Percentiles rank a stretch among this genome's conserved stretches.
These are phyloP conservation scores for Periparus ater DNA, from an alignment of 2,797 vertebrate species.

Conservation along the genomic window DNA sequence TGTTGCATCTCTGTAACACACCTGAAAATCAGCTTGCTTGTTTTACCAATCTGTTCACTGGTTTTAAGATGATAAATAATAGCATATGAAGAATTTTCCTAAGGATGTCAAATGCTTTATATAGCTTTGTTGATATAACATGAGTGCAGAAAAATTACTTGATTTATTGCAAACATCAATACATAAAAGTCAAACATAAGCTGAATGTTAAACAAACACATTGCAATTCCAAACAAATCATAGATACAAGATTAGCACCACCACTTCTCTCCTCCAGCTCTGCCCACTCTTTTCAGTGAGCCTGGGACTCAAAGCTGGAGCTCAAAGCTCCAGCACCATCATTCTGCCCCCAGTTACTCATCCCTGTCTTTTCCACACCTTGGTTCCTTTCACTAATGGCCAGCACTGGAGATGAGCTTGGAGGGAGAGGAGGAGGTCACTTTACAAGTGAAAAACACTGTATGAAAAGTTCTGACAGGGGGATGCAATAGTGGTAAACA, in stretches of 20 bases:
- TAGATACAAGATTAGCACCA: not conserved
- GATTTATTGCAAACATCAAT: slow-evolving; percentile 35
- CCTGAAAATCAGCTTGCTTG: not conserved
- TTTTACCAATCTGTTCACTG: not conserved
- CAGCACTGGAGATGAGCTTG: not conserved
- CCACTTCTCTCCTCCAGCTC: not conserved
- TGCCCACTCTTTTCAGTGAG: not conserved
- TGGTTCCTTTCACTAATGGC: not conserved
- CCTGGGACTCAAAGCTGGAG: not conserved
- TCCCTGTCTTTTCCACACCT: not conserved
- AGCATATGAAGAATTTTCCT: not conserved
- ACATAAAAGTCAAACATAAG: slow-evolving; percentile 28
- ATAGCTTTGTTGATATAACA: slow-evolving; percentile 17
- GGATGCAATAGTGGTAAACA: not conserved
- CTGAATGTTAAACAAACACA: not conserved
- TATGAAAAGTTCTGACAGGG: not conserved
- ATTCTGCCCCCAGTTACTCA: not conserved
- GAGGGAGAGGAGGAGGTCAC: not conserved
- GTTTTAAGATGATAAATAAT: slow-evolving; percentile 10
- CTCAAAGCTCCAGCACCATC: not conserved
- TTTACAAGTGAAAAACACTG: not conserved
- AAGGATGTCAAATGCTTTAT: slow-evolving; percentile 3
- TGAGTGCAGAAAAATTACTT: not conserved
- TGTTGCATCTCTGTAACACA: not conserved
- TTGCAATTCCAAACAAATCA: not conserved